Evolutionary conservation across 2,888 invertebrate species (phyloP), one percentile per base, ranked within the genome.

Genomic region (Pasiphila rectangulata): DNA sequence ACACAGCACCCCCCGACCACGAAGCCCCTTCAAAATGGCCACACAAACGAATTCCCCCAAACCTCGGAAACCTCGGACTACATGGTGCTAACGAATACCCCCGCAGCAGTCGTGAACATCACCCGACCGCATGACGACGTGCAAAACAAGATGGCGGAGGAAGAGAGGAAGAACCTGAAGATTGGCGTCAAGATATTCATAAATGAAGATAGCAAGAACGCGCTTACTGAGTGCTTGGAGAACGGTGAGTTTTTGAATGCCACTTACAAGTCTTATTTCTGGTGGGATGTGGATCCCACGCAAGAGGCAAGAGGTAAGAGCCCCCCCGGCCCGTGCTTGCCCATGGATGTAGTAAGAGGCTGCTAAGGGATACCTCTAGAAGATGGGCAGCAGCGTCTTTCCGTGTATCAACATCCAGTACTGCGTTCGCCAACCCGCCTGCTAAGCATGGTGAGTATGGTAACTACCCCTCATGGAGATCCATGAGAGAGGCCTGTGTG

Each of bases 141-240:
- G 0, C 82, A 89, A 35, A 87, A 85, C 53, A 92, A 92, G 69
- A 90, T 94, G 73, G 90, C 90, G 0, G 93, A 93, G 59, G 92
- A 94, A 54, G 93, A 94, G 56, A 85, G 95, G 29, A 91, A 93
- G 62, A 94, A 95, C 62, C 85, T 96, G 21, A 95, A 96, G 83
- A 93, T 96, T 60, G 95, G 95, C 24, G 94, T 95, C 1, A 97
- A 98, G 84, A 90, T 97, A 59, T 97, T 97, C 75, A 87, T 97
- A 7, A 94, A 94, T 56, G 91, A 91, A 61, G 90, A 93, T 45
- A 91, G 93, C 54, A 89, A 91, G 25, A 83, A 90, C 0, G 90
- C 91, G 20, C 77, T 97, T 39, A 89, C 83, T 4, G 93, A 95
- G 63, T 95, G 96, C 15, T 84, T 97, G 51, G 91, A 93, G 44